Percentiles rank a stretch among this genome's conserved stretches.
These are phyloP conservation scores for Lonchura striata DNA, from an alignment of 2,113 vertebrate genomes.

Conservation along the genomic window DNA sequence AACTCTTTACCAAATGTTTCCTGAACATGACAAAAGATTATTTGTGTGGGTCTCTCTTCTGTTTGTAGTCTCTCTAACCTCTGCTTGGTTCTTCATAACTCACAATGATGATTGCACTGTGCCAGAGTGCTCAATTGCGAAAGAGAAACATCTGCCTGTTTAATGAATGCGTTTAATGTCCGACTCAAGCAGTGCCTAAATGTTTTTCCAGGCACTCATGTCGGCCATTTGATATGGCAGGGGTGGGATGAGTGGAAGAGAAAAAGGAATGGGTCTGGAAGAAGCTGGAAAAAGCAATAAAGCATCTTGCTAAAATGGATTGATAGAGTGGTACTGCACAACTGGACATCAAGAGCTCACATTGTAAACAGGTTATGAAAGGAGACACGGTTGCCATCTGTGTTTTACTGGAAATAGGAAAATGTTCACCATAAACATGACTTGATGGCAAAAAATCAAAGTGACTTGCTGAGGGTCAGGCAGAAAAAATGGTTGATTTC, in stretches of 20 bases:
- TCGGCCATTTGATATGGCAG: background rate
- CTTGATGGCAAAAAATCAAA: slow-evolving; percentile 4
- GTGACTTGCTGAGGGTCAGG: background rate
- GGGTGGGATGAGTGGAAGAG: background rate
- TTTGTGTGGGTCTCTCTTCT: background rate
- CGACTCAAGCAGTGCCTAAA: background rate
- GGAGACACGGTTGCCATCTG: background rate
- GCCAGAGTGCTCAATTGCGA: background rate
- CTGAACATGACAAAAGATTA: background rate
- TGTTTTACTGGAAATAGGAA: background rate
- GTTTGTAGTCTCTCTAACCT: background rate
- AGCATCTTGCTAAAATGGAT: background rate
- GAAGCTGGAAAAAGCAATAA: background rate
- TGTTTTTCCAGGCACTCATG: fast-evolving
- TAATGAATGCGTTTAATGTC: background rate
- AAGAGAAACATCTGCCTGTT: background rate
- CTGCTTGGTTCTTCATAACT: background rate
- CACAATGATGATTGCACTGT: background rate
- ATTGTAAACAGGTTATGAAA: background rate
- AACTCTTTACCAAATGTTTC: background rate
- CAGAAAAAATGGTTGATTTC: background rate
- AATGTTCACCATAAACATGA: background rate
- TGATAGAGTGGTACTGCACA: background rate
- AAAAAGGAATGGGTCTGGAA: background rate
- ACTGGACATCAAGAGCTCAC: background rate